Conservation (phyloP, 2,113 vertebrate genomes). For the Pelmatolapia mariae region DNA sequence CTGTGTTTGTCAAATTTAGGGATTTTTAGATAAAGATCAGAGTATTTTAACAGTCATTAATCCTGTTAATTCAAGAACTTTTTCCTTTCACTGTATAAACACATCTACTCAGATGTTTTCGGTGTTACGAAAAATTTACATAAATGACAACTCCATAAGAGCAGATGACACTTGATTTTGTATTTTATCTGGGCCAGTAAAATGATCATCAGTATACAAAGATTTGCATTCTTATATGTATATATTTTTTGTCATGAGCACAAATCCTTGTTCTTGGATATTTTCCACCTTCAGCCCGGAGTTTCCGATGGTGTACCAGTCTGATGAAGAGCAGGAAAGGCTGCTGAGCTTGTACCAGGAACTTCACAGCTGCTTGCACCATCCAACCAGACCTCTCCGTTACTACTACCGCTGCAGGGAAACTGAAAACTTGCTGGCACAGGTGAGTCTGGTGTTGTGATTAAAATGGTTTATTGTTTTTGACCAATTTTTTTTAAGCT, state of each 20-base stretch:
- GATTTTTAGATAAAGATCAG: neutral
- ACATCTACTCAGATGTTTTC: neutral
- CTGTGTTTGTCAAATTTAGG: neutral
- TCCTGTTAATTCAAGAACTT: neutral
- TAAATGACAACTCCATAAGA: neutral
- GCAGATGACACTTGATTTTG: neutral
- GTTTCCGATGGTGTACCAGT: slow-evolving; percentile 83
- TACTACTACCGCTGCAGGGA: slow-evolving; percentile 87
- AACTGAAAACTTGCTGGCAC: slow-evolving; percentile 88
- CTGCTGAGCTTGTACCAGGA: slow-evolving; percentile 90
- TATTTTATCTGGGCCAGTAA: neutral
- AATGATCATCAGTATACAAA: neutral
- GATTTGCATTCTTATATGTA: neutral
- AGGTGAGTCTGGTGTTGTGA: slow-evolving; percentile 75
- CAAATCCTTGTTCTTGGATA: neutral
- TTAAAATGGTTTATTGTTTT: neutral
- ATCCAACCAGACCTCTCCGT: slow-evolving; percentile 85
- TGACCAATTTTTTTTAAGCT: neutral
- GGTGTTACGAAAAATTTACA: fast-evolving
- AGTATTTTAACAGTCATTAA: neutral
- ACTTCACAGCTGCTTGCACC: slow-evolving; percentile 91
- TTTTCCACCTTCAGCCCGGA: slow-evolving; percentile 76
- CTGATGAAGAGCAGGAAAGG: slow-evolving; percentile 83
- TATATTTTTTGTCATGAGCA: neutral
- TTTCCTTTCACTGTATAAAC: neutral